phyloP scores from a whole-genome alignment of 1,140 invertebrate genomes.

The Micrasema minimum region DNA sequence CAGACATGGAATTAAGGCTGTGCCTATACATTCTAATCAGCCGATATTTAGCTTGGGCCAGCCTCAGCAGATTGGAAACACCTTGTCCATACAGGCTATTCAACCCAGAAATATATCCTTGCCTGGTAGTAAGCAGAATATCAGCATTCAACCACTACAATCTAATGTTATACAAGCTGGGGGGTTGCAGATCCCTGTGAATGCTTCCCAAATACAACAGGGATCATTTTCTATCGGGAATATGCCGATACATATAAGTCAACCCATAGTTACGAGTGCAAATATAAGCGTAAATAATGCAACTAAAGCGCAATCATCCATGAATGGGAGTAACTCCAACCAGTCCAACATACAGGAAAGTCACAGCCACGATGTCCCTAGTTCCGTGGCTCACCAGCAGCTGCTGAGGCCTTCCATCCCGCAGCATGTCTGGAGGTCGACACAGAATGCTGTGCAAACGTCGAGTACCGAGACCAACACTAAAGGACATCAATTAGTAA shows the following conservation, averaged over 20 bases:
- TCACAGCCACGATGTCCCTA: constrained; percentile 8
- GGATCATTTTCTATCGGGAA: constrained; percentile 39
- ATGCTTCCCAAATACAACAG: constrained; percentile 39
- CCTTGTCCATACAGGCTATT: constrained; percentile 43
- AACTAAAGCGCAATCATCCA: constrained; percentile 23
- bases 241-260: constrained; percentile 43
- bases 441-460: constrained; percentile 45
- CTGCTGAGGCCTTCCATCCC: constrained; percentile 28
- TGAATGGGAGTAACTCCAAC: not conserved
- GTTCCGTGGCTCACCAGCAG: too few relatives aligned
- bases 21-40: constrained; percentile 48
- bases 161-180: constrained; percentile 40
- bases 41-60: constrained; percentile 48
- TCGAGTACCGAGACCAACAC: constrained; percentile 37
- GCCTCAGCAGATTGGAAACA: constrained; percentile 45
- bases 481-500: constrained; percentile 41
- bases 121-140: constrained; percentile 43
- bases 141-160: constrained; percentile 47
- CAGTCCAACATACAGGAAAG: constrained; percentile 25
- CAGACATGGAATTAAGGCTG: constrained; percentile 42
- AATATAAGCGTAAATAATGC: constrained; percentile 29
- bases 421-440: constrained; percentile 44
- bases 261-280: constrained; percentile 44
- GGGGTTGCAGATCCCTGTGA: constrained; percentile 43
- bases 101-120: constrained; percentile 46